Percentiles rank a stretch among this genome's conserved stretches.
Conservation (phyloP, 1,140 invertebrate species). For the Hypsibius dujardini region DNA sequence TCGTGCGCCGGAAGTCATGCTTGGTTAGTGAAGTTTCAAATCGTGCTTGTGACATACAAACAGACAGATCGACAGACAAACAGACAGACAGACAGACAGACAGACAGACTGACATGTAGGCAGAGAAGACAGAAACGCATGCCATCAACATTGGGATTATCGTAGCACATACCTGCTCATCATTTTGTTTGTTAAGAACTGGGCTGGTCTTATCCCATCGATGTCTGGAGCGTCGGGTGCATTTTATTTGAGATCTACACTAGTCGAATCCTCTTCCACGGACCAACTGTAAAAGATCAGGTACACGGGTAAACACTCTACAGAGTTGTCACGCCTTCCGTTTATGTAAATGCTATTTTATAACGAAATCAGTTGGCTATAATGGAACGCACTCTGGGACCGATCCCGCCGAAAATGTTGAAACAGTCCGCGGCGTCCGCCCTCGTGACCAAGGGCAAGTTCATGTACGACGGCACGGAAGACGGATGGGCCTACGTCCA, state of each 20-base stretch:
- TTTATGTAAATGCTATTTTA: background rate
- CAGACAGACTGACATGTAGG: too few relatives aligned
- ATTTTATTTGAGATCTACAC: conserved; percentile 2
- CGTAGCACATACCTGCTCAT: background rate
- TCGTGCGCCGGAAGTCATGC: background rate
- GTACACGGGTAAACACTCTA: background rate
- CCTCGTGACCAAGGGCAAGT: background rate
- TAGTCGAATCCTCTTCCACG: background rate
- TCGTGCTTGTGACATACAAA: background rate
- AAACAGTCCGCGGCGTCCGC: background rate
- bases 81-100: too few relatives aligned
- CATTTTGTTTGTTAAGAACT: background rate
- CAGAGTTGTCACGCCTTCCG: background rate
- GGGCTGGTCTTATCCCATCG: background rate
- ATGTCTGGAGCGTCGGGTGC: background rate
- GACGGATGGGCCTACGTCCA: background rate
- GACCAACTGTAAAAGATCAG: background rate
- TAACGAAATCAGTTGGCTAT: background rate
- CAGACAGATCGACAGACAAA: too few relatives aligned
- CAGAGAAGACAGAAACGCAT: too few relatives aligned
- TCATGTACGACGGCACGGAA: background rate
- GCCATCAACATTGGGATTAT: too few relatives aligned
- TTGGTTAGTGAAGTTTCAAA: background rate
- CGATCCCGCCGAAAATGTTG: background rate
- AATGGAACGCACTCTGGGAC: background rate